Conservation (phyloP, 1,140 invertebrate species). For the Dreissena rostriformis region DNA sequence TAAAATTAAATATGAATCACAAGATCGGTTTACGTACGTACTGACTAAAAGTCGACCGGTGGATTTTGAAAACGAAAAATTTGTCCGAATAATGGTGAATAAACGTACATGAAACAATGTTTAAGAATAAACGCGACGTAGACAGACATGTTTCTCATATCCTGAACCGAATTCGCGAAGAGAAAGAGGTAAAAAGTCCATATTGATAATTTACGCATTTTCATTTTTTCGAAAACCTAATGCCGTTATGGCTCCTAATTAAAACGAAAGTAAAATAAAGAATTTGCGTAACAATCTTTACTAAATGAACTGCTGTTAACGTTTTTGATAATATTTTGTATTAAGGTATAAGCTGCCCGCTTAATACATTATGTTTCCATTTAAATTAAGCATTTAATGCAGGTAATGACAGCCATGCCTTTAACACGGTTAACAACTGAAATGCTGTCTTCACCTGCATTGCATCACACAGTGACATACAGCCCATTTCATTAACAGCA, state of each 20-base stretch:
- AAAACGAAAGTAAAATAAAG: neutral
- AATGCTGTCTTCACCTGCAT: no score
- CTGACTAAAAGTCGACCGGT: neutral
- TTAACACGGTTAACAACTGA: no score
- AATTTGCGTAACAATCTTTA: neutral
- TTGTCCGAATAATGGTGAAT: neutral
- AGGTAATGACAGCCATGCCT: no score
- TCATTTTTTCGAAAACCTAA: neutral
- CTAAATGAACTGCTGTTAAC: neutral
- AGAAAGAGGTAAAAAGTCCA: conserved; percentile 85
- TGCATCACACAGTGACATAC: no score
- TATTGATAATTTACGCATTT: conserved; percentile 7
- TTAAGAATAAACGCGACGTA: conserved; percentile 86
- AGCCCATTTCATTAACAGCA: no score
- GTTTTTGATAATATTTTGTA: neutral
- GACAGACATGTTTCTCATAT: conserved; percentile 87
- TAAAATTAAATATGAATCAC: no score
- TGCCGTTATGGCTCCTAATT: neutral
- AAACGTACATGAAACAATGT: conserved; percentile 82
- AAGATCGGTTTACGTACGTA: neutral
- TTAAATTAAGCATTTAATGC: no score
- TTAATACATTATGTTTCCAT: no score
- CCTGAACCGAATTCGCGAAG: conserved; percentile 85
- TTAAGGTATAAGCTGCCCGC: neutral
- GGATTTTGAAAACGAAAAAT: neutral